phyloP scores from a whole-genome alignment of 30 jellyfish, hydroid and myxozoan species.

The Morbakka virulenta region DNA sequence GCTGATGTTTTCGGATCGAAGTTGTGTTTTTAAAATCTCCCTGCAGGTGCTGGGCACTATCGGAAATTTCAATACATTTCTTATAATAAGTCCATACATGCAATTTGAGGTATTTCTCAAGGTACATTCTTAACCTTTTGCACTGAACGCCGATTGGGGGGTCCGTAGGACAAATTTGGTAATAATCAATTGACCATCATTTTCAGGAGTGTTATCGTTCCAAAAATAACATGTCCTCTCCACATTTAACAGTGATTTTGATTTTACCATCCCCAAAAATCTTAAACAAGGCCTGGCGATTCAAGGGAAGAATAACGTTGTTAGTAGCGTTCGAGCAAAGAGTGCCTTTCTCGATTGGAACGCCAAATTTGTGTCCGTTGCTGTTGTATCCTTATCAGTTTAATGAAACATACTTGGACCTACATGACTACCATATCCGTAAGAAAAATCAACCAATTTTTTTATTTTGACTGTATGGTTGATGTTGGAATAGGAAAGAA shows the following conservation, averaged over 20 bases:
- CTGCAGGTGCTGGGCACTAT: no score
- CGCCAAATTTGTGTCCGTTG: no score
- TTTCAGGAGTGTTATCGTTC: constrained; percentile 13
- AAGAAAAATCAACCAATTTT: constrained; percentile 4
- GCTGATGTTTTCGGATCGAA: constrained; percentile 7
- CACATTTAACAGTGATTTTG: not conserved
- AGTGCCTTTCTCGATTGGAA: constrained; percentile 19
- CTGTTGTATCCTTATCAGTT: constrained; percentile 1
- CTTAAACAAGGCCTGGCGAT: constrained; percentile 4
- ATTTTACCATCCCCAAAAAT: constrained; percentile 8
- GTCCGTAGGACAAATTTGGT: constrained; percentile 8
- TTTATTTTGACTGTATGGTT: constrained; percentile 18
- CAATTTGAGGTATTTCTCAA: not conserved
- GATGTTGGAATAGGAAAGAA: not conserved
- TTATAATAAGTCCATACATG: constrained; percentile 14
- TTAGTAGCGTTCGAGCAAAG: constrained; percentile 1
- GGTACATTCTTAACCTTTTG: not conserved
- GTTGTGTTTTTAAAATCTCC: constrained; percentile 17
- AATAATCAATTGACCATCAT: not conserved
- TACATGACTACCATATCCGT: not conserved
- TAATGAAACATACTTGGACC: constrained; percentile 29
- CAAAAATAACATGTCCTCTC: no score
- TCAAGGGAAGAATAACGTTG: constrained; percentile 8
- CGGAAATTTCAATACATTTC: no score
- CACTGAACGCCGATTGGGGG: constrained; percentile 4